phyloP scores from a whole-genome alignment of 92 coral and sea anemone genomes.

The Palythoa caribaeorum region DNA sequence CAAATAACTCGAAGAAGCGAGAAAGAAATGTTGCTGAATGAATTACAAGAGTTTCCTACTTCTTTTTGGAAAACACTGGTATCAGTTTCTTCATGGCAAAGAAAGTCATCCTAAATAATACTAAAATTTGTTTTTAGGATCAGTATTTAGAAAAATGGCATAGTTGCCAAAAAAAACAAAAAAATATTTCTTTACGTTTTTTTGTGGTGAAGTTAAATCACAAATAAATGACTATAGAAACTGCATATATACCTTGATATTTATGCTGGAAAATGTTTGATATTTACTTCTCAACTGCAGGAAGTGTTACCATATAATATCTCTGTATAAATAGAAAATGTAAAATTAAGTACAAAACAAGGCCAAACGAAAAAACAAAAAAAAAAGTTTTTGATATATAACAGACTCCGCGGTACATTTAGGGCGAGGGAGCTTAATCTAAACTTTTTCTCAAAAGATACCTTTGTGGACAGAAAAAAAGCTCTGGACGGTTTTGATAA shows the following conservation, averaged over 20 bases:
- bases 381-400: neutral
- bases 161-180: neutral
- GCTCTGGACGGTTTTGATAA: neutral
- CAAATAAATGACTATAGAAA: neutral
- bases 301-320: neutral
- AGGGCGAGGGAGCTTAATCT: neutral
- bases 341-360: neutral
- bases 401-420: neutral
- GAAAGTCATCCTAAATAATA: neutral
- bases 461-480: neutral
- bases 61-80: too few relatives aligned
- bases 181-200: neutral
- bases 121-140: neutral
- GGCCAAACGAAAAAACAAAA: neutral
- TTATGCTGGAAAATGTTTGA: neutral
- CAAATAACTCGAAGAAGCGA: too few relatives aligned
- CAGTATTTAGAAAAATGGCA: neutral
- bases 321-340: neutral
- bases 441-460: too few relatives aligned
- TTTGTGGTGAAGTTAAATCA: neutral
- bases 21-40: too few relatives aligned
- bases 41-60: too few relatives aligned
- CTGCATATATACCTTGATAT: neutral
- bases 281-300: constrained; percentile 4
- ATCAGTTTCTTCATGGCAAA: neutral